Conservation (phyloP, 2,797 vertebrate species). For the Anolis apletophallus region DNA sequence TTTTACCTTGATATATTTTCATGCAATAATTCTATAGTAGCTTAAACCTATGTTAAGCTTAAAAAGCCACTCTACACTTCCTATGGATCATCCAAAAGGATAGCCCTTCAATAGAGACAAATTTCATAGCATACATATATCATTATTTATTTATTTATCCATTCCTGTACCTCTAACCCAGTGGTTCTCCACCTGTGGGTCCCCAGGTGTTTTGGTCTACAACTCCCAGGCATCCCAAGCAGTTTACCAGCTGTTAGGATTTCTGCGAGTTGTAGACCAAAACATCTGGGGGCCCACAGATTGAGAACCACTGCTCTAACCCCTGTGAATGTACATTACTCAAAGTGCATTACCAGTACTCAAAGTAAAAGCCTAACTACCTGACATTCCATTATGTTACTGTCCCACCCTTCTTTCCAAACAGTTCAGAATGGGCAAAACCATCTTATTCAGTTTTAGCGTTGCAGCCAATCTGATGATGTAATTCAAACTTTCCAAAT, state of each 20-base stretch:
- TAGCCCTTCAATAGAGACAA: background rate
- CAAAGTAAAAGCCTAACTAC: background rate
- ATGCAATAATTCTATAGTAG: background rate
- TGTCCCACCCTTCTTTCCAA: background rate
- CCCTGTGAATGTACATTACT: too few relatives aligned
- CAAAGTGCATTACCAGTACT: too few relatives aligned
- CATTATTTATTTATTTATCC: background rate
- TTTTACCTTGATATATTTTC: conserved; percentile 1
- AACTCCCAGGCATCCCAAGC: too few relatives aligned
- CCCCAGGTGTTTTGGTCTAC: too few relatives aligned
- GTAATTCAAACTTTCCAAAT: background rate
- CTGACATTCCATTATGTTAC: background rate
- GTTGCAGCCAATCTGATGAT: background rate
- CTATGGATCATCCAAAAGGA: background rate
- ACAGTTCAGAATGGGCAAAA: background rate
- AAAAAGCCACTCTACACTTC: conserved; percentile 8
- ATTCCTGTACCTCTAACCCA: too few relatives aligned
- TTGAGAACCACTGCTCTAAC: too few relatives aligned
- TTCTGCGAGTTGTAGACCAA: too few relatives aligned
- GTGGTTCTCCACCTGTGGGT: too few relatives aligned
- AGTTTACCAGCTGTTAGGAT: too few relatives aligned
- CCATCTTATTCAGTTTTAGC: background rate
- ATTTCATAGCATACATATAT: background rate
- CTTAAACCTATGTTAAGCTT: conserved; percentile 8
- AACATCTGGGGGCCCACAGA: too few relatives aligned